A percentile compares a stretch with the other conserved stretches of the same genome.
Evolutionary conservation across 2,113 vertebrate genomes (phyloP).

Genomic region (Camelus dromedarius): DNA sequence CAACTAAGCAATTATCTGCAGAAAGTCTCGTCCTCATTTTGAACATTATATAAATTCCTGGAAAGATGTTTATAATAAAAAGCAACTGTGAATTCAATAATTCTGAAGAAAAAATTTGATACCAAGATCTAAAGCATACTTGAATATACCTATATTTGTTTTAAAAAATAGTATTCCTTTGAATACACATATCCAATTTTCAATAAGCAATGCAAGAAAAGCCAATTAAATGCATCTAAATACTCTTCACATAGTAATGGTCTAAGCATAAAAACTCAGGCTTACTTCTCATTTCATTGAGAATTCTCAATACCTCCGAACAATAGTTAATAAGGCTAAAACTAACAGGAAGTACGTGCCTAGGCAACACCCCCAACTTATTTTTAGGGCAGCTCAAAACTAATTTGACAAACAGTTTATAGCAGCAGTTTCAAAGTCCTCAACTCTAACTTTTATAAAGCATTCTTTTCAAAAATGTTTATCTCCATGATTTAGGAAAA

Average conservation of each 20-base stretch:
- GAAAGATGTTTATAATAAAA: conserved; percentile 1
- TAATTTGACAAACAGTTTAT: not conserved
- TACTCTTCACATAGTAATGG: not conserved
- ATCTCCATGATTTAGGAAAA: not conserved
- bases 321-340: not conserved
- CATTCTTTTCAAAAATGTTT: not conserved
- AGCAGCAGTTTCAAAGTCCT: not conserved
- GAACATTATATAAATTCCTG: not conserved
- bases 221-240: not conserved
- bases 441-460: not conserved
- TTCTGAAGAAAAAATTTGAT: not conserved
- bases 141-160: not conserved
- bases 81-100: not conserved
- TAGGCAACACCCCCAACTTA: not conserved
- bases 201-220: not conserved
- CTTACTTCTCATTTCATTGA: not conserved
- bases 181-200: not conserved
- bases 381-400: not conserved
- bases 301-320: not conserved
- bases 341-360: not conserved
- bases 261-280: conserved; percentile 12
- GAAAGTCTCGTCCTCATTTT: not conserved
- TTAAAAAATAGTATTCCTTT: not conserved
- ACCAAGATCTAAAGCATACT: not conserved
- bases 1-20: not conserved